Evolutionary conservation across 2,888 invertebrate genomes (phyloP), one percentile per base, ranked within the genome.

Genomic region (Tiliacea aurago): DNA sequence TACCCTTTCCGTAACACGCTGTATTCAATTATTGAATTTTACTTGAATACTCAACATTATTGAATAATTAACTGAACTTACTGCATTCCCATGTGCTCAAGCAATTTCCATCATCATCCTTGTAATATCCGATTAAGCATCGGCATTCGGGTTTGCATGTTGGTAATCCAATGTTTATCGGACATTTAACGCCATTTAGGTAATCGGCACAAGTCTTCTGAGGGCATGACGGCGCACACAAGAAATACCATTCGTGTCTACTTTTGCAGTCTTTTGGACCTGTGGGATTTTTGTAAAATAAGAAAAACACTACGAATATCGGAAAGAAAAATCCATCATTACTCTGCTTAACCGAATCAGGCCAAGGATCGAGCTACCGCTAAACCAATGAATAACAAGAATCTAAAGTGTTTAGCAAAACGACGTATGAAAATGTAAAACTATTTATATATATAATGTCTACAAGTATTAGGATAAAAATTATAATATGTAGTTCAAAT

Each of bases 91-190:
- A 49, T 41, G 67, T 76, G 9, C 74, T 51, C 6, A 89, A 74
- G 53, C 89, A 90, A 10, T 85, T 74, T 56, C 86, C 87, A 45
- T 72, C 55, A 7, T 66, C 47, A 45, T 86, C 85, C 64, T 84
- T 89, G 51, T 71, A 88, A 59, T 70, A 83, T 18, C 81, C 81
- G 5, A 58, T 0, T 3, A 55, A 70, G 67, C 90, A 90, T 62
- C 88, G 84, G 45, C 90, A 90, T 37, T 76, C 74, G 11, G 82
- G 76, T 18, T 75, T 66, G 56, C 89, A 90, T 43, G 20, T 45
- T 6, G 55, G 64, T 7, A 18, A 9, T n/a, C 9, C 20, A 13
- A 18, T 18, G 3, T 6, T 55, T 20, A 0, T 1, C 0, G 15
- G 18, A 68, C 81, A 84, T 53, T 23, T 53, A 20, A 13, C 55